Percentiles rank a stretch among this genome's conserved stretches.
Conservation (phyloP, 2,888 invertebrate species). For the Halictus ligatus region DNA sequence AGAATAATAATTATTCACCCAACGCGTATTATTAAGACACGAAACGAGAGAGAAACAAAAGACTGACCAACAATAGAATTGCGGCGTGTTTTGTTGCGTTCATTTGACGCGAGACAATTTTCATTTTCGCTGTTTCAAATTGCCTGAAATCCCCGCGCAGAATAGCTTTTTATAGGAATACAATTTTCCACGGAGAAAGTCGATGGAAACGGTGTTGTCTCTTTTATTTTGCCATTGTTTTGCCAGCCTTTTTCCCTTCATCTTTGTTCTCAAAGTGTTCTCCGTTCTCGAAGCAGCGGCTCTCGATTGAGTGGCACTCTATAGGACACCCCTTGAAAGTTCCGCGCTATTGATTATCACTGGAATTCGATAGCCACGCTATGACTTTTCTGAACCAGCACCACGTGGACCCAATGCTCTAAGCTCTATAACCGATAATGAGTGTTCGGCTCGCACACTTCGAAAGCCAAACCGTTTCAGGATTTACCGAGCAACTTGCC, state of each 20-base stretch:
- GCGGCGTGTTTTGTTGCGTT: not conserved
- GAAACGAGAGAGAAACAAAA: not conserved
- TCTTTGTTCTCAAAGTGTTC: conserved; percentile 36
- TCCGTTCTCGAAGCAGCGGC: conserved; percentile 28
- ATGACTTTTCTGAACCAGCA: conserved; percentile 27
- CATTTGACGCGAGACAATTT: not conserved
- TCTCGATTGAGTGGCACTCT: conserved; percentile 45
- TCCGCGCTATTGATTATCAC: conserved; percentile 50
- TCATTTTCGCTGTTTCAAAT: not conserved
- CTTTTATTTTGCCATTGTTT: conserved; percentile 30
- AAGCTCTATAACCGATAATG: not conserved
- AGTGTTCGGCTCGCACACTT: not conserved
- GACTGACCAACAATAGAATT: not conserved
- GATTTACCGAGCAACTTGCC: not conserved
- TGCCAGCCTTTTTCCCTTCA: conserved; percentile 14
- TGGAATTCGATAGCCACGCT: conserved; percentile 48
- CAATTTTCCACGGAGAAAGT: not conserved
- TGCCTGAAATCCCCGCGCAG: not conserved
- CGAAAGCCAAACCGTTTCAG: not conserved
- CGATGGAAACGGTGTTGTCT: not conserved
- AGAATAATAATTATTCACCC: not conserved
- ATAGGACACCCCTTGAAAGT: conserved; percentile 47
- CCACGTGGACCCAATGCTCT: conserved; percentile 9
- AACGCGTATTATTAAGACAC: not conserved
- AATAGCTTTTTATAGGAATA: not conserved